Base-by-base conservation (phyloP, 2,113 vertebrate genomes). In the Beaufortia kweichowensis region DNA sequence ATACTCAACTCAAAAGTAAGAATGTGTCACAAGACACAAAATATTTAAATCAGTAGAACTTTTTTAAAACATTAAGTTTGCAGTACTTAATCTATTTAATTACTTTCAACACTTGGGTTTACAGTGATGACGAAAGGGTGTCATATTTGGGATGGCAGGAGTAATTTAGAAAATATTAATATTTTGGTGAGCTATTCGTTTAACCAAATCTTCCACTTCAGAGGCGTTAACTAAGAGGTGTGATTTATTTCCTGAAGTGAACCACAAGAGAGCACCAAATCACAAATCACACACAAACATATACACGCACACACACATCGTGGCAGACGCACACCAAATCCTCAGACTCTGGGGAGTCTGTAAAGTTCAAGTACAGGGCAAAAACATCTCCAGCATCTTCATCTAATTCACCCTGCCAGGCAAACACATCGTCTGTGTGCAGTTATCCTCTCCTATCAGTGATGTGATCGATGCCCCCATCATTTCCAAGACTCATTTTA, bases 401-500 rank as follows among this genome's bases (percentile, higher is more conserved):
- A 14, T 53, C 46, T 23, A 46, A 53, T n/a, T 26, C 64, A 19
- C 8, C 24, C 3, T 67, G 62, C 21, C 62, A 41, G 62, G 21
- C 11, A 21, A 29, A 50, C 65, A 50, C 64, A 50, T 24, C 9
- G 11, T 10, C 43, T 28, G 65, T 4, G 2, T 31, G 67, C 48
- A 35, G 29, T 55, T 3, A 31, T 23, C 6, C 19, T 69, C 48
- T 23, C n/a, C 23, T 15, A 23, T 23, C 68, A 21, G 15, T 19
- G 8, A 10, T 4, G 28, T 69, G 14, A 67, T 12, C 41, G 48
- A 9, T 69, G 48, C 17, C 65, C 50, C 26, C 17, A 7, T 50
- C 41, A n/a, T 67, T 67, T 46, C 65, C 26, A 50, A 11, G 43
- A 55, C 66, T 69, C 66, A 69, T 53, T 29, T 69, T 28, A 69